These are phyloP conservation scores for Lycaon pictus DNA, from an alignment of 2,113 vertebrate species.

Conservation along the genomic window DNA sequence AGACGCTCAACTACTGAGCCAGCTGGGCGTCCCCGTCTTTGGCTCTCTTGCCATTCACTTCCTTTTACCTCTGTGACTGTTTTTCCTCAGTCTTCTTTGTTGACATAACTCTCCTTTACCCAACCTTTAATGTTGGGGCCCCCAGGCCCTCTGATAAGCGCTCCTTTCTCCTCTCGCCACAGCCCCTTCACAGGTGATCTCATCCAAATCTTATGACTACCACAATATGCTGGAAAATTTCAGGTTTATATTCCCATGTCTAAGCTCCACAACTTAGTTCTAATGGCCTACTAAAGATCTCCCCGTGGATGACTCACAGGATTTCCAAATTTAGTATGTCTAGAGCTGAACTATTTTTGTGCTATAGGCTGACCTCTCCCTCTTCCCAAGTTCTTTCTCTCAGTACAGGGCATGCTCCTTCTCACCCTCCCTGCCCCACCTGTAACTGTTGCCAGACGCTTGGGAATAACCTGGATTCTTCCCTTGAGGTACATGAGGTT, in stretches of 20 bases:
- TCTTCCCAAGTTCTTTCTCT: neutral
- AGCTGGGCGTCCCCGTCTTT: neutral
- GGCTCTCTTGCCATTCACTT: neutral
- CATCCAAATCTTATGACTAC: neutral
- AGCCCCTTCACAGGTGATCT: neutral
- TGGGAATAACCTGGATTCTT: neutral
- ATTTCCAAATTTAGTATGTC: neutral
- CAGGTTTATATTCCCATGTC: neutral
- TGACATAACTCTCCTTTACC: neutral
- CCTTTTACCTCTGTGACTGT: neutral
- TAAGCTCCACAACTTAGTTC: neutral
- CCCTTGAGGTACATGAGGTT: neutral
- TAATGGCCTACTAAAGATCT: neutral
- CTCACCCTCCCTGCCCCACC: accelerated
- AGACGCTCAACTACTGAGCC: too few species aligned
- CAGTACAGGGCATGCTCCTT: neutral
- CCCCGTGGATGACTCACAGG: neutral
- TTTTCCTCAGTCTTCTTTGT: neutral
- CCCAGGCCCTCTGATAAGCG: neutral
- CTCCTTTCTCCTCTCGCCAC: neutral
- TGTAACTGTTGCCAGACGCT: neutral
- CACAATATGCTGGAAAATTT: neutral
- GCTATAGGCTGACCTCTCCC: neutral
- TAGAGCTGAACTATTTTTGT: neutral
- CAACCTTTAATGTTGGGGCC: neutral